phyloP scores from a whole-genome alignment of 2,113 vertebrate genomes.

The Cottus gobio region DNA sequence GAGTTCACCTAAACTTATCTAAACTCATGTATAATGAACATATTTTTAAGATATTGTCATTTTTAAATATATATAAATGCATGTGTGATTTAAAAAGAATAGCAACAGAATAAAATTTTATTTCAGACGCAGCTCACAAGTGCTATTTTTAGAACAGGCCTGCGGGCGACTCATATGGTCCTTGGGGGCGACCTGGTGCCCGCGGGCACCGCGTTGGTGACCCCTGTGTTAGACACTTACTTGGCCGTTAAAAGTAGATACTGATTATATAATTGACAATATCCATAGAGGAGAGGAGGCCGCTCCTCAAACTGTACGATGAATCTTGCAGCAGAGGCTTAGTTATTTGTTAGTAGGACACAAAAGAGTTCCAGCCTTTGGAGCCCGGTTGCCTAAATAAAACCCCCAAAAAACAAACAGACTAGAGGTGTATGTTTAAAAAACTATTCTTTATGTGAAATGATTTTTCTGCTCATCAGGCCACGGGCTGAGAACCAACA shows the following conservation, averaged over 20 bases:
- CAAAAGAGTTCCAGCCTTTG: not conserved
- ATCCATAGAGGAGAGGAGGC: not conserved
- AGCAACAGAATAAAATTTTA: no score
- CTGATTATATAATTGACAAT: not conserved
- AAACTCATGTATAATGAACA: no score
- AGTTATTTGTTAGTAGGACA: not conserved
- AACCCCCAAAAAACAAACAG: not conserved
- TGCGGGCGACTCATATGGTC: no score
- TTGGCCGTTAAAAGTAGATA: not conserved
- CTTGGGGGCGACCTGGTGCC: no score
- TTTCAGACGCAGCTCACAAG: no score
- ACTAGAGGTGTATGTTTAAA: constrained; percentile 9
- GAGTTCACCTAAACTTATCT: no score
- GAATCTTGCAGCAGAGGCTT: not conserved
- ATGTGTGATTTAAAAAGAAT: no score
- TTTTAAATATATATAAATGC: no score
- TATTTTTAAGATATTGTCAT: no score
- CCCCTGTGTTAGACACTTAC: not conserved
- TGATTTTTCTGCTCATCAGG: constrained; percentile 42
- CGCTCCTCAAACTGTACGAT: not conserved
- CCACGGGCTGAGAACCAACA: constrained; percentile 34
- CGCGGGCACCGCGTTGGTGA: no score
- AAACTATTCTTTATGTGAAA: constrained; percentile 69
- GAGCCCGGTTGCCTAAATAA: no score
- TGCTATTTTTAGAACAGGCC: no score